These are phyloP conservation scores for Mungos mungo DNA, from an alignment of 2,113 vertebrate genomes.

Conservation along the genomic window DNA sequence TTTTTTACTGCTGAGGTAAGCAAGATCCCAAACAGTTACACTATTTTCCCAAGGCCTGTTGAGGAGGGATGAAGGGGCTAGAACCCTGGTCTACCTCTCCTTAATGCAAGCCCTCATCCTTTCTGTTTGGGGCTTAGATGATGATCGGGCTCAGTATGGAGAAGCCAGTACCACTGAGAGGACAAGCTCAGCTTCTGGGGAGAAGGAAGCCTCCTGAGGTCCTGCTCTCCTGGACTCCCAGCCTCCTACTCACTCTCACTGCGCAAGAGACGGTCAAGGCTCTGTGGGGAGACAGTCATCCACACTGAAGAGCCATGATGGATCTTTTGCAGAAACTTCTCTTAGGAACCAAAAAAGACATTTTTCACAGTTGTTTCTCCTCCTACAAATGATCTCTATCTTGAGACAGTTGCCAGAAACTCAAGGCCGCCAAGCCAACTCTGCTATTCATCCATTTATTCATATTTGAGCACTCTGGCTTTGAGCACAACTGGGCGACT, in stretches of 20 bases:
- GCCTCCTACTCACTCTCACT: neutral
- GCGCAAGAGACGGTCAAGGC: fast-evolving
- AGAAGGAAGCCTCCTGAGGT: neutral
- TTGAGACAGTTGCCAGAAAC: neutral
- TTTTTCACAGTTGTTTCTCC: neutral
- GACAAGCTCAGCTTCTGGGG: neutral
- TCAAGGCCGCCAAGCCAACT: neutral
- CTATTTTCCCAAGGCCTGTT: neutral
- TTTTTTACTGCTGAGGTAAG: neutral
- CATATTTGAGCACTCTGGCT: neutral
- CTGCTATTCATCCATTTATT: neutral
- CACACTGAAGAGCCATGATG: fast-evolving
- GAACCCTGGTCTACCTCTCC: neutral
- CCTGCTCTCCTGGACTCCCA: no score
- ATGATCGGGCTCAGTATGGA: no score
- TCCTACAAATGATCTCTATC: neutral
- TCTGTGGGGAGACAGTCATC: neutral
- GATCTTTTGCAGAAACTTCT: neutral
- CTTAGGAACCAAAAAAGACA: neutral
- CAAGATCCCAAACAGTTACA: neutral
- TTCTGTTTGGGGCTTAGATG: no score
- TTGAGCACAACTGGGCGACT: neutral
- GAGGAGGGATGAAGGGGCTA: neutral
- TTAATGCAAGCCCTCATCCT: neutral
- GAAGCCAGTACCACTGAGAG: neutral